Evolutionary conservation across 2,113 vertebrate species (phyloP).

Genomic region (Sinocyclocheilus anshuiensis): DNA sequence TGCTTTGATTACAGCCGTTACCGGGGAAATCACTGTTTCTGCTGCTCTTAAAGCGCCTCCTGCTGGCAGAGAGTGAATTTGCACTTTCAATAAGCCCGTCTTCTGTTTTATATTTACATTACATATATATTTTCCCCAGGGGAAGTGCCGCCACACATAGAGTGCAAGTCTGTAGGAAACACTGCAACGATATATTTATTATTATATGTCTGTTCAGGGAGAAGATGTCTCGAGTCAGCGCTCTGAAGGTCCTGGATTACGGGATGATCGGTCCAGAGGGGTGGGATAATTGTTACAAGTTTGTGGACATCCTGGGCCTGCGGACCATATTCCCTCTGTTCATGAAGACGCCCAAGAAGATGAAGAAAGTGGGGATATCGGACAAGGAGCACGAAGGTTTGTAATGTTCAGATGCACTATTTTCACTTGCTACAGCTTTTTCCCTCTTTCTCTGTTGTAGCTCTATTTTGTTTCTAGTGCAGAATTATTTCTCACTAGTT

Average conservation of each 20-base stretch:
- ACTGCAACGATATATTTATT: neutral
- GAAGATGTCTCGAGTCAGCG: conserved; percentile 93
- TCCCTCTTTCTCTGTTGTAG: neutral
- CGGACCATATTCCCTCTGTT: conserved; percentile 97
- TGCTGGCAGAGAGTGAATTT: too few relatives aligned
- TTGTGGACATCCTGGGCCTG: conserved; percentile 95
- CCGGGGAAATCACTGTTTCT: too few relatives aligned
- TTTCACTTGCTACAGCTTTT: too few relatives aligned
- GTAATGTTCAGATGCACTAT: neutral
- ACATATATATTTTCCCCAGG: too few relatives aligned
- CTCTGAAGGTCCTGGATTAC: conserved; percentile 93
- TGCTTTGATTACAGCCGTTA: too few relatives aligned
- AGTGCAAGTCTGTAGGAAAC: too few relatives aligned
- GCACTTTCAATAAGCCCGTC: too few relatives aligned
- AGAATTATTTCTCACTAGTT: neutral
- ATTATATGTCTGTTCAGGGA: conserved; percentile 75
- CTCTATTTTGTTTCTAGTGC: neutral
- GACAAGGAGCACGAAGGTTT: conserved; percentile 97
- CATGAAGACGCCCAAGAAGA: conserved; percentile 98
- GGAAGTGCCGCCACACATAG: too few relatives aligned
- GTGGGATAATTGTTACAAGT: conserved; percentile 96
- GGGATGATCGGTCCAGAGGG: conserved; percentile 96
- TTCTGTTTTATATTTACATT: too few relatives aligned
- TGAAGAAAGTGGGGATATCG: conserved; percentile 88
- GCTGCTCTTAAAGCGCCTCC: too few relatives aligned